phyloP scores from a whole-genome alignment of 2,113 vertebrate genomes.

The Lichenostomus cassidix region DNA sequence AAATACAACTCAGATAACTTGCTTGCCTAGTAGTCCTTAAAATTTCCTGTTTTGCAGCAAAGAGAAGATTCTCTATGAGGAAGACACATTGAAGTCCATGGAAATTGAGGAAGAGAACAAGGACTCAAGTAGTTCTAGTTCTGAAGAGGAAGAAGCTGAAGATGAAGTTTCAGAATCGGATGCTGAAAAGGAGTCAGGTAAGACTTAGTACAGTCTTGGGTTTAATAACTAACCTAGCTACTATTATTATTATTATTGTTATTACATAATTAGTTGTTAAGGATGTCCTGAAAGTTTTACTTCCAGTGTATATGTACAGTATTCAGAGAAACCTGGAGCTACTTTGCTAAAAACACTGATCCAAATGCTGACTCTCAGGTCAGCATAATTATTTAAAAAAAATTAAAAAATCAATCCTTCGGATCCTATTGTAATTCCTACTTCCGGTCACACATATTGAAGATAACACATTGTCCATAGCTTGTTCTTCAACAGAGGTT shows the following conservation, averaged over 20 bases:
- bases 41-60: conserved; percentile 66
- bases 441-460: background rate
- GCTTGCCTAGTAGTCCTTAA: background rate
- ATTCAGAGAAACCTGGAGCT: background rate
- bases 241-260: background rate
- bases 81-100: conserved; percentile 67
- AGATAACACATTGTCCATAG: background rate
- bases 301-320: background rate
- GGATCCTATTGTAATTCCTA: background rate
- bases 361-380: background rate
- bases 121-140: conserved; percentile 78
- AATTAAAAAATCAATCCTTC: background rate
- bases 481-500: background rate
- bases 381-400: background rate
- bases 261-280: background rate
- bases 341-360: background rate
- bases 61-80: conserved; percentile 79
- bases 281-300: background rate
- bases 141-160: conserved; percentile 77
- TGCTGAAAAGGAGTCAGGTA: conserved; percentile 77
- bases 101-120: conserved; percentile 75
- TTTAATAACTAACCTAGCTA: background rate
- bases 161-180: conserved; percentile 80
- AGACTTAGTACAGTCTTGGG: background rate
- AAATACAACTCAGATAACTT: background rate